Base-by-base conservation (phyloP, 2,888 invertebrate genomes). In the Pristionchus maxplancki region DNA sequence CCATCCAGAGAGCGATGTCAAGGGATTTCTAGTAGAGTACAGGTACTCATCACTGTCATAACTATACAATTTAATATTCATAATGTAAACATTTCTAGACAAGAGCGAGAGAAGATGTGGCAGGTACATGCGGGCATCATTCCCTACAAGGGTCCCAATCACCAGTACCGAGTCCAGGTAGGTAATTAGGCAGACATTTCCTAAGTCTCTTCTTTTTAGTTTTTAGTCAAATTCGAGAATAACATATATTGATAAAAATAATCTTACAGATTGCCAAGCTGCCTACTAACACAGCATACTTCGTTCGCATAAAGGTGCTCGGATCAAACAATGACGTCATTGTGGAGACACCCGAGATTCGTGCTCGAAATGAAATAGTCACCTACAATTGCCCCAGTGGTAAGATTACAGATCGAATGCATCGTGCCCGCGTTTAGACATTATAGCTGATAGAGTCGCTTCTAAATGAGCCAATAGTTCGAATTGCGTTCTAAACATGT, bases 71-170 rank as follows among this genome's bases (percentile, higher is more conserved):
- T n/a, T n/a, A n/a, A n/a, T n/a, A n/a, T n/a, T n/a, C n/a, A n/a
- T n/a, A n/a, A 64, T 28, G 3, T 28, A 31, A 40, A 24, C 20
- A n/a, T 88, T 87, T 37, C 62, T n/a, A 89, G 87, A 64, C 92
- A 93, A 81, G 94, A 94, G 88, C 91, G 91, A 78, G 94, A 94
- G 84, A 89, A 90, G 64, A 91, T 92, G 83, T 94, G 94, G 94
- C 91, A 92, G 74, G 91, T 94, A 34, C 95, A 95, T 88, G 91
- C 93, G n/a, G 94, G 94, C 53, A 90, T 94, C 85, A 95, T 94
- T 67, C 94, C 94, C 20, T 94, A 95, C 91, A 94, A 95, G 89
- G 94, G 94, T 40, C 94, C 94, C 34, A 94, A 94, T 88, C 93
- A 93, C 85, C 94, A 94, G 89, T 94, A 94, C 89, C 90, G 94